Conservation (phyloP, 2,888 invertebrate genomes). For the Cepaea hortensis region DNA sequence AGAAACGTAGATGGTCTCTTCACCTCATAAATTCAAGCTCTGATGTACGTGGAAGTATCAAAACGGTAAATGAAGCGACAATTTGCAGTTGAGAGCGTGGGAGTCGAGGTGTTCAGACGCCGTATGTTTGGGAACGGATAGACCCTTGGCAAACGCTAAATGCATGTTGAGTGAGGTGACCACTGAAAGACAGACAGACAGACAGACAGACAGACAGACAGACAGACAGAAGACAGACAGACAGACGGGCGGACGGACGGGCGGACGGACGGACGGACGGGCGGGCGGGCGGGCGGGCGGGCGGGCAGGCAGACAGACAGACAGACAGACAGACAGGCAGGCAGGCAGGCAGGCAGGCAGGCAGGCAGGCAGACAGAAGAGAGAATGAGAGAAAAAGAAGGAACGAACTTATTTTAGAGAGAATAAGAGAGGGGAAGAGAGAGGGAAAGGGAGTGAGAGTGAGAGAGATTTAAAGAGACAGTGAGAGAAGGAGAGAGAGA, state of each 20-base stretch:
- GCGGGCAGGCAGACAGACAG: too few relatives aligned
- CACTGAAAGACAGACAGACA: neutral
- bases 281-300: neutral
- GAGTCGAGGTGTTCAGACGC: too few relatives aligned
- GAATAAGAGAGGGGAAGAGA: neutral
- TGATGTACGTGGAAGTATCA: too few relatives aligned
- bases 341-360: too few relatives aligned
- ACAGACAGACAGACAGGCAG: too few relatives aligned
- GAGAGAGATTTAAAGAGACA: constrained; percentile 21
- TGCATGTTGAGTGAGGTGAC: neutral
- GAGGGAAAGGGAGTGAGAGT: neutral
- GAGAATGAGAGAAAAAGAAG: neutral
- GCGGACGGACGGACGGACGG: neutral
- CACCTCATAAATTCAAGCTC: too few relatives aligned
- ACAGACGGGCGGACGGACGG: neutral
- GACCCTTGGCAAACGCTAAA: too few relatives aligned
- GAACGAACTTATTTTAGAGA: neutral
- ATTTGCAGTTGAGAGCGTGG: too few relatives aligned
- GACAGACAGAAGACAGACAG: constrained; percentile 20
- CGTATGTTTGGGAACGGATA: too few relatives aligned
- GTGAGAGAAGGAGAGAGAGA: neutral
- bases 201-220: constrained; percentile 17
- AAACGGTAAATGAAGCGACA: too few relatives aligned
- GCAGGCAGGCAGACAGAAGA: too few relatives aligned
- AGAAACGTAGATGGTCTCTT: too few relatives aligned